Evolutionary conservation across 2,797 vertebrate genomes (phyloP).

Genomic region (Mico argentatus): DNA sequence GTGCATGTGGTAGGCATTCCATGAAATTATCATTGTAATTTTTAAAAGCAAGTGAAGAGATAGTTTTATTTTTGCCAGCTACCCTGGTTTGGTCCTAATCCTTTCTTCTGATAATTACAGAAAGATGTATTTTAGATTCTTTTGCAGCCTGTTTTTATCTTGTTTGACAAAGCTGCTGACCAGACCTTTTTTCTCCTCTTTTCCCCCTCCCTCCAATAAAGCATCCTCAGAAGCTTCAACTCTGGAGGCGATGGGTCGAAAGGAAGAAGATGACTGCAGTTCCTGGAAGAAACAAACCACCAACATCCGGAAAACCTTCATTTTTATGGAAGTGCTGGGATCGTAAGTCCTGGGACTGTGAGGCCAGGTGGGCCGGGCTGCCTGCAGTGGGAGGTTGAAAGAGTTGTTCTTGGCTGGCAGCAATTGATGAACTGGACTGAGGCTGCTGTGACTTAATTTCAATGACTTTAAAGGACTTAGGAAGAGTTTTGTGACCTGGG

Average conservation of each 20-base stretch:
- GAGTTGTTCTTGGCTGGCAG: not conserved
- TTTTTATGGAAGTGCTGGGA: constrained; percentile 94
- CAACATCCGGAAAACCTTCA: constrained; percentile 94
- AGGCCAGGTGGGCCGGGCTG: accelerated
- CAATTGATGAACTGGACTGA: not conserved
- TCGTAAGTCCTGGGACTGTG: constrained; percentile 89
- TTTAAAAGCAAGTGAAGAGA: not conserved
- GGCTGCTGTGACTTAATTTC: not conserved
- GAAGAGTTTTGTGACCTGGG: not conserved
- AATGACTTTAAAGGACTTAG: not conserved
- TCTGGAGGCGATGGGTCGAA: constrained; percentile 92
- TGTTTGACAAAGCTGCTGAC: not conserved
- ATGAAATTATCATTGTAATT: not conserved
- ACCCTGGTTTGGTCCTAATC: not conserved
- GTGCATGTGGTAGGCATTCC: accelerated
- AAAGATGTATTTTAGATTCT: not conserved
- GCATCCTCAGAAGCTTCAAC: constrained; percentile 85
- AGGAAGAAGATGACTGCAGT: constrained; percentile 87
- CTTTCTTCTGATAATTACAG: not conserved
- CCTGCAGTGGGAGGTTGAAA: accelerated
- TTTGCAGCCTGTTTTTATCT: not conserved
- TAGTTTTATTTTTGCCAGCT: not conserved
- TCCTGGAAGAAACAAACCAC: constrained; percentile 94
- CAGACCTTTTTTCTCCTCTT: not conserved
- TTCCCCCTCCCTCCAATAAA: constrained; percentile 56